Base-by-base conservation (phyloP, 2,888 invertebrate species). In the Rhopalosiphum nymphaeae region DNA sequence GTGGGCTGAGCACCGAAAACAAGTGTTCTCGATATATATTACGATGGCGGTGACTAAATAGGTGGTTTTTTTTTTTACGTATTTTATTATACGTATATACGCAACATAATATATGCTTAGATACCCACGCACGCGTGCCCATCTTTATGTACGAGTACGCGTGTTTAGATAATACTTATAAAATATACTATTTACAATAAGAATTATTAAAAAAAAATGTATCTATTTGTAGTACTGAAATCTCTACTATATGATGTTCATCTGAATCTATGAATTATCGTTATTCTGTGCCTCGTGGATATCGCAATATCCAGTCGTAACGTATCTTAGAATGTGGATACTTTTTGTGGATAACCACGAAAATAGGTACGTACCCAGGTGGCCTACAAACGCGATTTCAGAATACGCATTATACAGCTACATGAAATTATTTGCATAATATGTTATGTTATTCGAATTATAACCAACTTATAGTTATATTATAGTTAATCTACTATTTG, bases 1-100 rank as follows among this genome's bases (percentile, higher is more conserved):
- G 92, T 92, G 88, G 92, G 92, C 16, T 29, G 92, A 88, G 29
- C 49, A 21, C 92, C 92, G 92, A 92, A 92, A 92, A 88, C 88
- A 42, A 92, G 42, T 61, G 57, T 84, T 91, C 44, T 84, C 25
- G 44, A 86, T 91, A n/a, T 36, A 57, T 44, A n/a, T 78, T 84
- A 84, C 36, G 42, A 84, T 53, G 90, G n/a, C 67, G 49, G 36
- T 16, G 11, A 78, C 78, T 36, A 26, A 91, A 91, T 84, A 91
- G 85, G 56, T 91, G 46, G 91, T 85, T 91, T 44, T 91, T 91
- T 42, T 91, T n/a, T 84, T 42, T 42, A 26, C 10, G n/a, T 25
- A 26, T 78, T 78, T 78, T 78, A 26, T 49, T 78, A 21, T 46
- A 49, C 88, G 36, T 78, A 21, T 36, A 36, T 21, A 36, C 3